Conservation (phyloP, 2,113 vertebrate species). For the Poeciliopsis retropinna region DNA sequence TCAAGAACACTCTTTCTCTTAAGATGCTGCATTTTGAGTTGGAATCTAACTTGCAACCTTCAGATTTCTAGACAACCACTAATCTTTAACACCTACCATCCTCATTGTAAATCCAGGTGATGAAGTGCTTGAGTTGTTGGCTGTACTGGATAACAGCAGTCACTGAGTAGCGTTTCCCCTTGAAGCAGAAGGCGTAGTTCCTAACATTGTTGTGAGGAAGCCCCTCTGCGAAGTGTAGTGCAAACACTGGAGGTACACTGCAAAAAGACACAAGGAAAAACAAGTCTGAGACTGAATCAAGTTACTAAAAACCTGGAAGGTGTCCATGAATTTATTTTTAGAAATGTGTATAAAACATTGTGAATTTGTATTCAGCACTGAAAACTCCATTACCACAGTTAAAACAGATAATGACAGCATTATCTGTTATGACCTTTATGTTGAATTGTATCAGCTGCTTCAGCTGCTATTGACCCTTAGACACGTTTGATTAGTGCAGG, state of each 20-base stretch:
- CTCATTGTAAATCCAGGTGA: conserved; percentile 84
- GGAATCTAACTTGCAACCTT: neutral
- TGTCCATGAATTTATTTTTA: too few species aligned
- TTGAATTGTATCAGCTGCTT: neutral
- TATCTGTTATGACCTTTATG: neutral
- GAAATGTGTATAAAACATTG: too few species aligned
- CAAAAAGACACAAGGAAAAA: conserved; percentile 5
- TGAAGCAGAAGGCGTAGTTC: conserved; percentile 83
- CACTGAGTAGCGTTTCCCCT: conserved; percentile 79
- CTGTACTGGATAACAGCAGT: conserved; percentile 86
- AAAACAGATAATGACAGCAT: neutral
- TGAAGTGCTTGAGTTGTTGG: conserved; percentile 83
- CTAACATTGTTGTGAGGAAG: conserved; percentile 82
- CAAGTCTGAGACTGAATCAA: too few species aligned
- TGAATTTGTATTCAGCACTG: too few species aligned
- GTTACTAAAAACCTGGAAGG: too few species aligned
- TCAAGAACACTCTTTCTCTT: too few species aligned
- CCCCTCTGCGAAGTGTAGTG: conserved; percentile 91
- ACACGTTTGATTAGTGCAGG: too few species aligned
- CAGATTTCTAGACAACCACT: neutral
- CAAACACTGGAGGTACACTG: conserved; percentile 86
- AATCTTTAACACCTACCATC: conserved; percentile 82
- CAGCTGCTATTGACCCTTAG: neutral
- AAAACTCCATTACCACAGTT: neutral
- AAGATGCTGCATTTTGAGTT: neutral